Conservation (phyloP, 2,113 vertebrate genomes). For the Calidris pygmaea region DNA sequence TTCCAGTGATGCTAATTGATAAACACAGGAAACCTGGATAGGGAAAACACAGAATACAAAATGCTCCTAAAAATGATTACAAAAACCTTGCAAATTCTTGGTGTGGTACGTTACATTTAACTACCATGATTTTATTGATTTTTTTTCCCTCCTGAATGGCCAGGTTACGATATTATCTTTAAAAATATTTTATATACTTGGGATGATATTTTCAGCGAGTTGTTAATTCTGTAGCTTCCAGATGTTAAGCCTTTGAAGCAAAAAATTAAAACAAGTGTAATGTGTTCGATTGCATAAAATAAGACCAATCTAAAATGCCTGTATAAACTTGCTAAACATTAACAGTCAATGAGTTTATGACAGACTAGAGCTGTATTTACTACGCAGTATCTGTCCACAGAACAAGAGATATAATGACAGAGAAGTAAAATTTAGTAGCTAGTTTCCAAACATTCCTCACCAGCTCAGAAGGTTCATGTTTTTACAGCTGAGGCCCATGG, state of each 20-base stretch:
- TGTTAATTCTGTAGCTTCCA: slow-evolving; percentile 49
- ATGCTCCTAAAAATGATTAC: not conserved
- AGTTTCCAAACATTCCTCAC: not conserved
- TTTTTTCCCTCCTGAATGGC: not conserved
- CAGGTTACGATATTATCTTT: not conserved
- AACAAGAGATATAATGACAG: slow-evolving; percentile 4
- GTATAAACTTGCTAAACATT: slow-evolving; percentile 25
- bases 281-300: slow-evolving; percentile 50
- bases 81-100: not conserved
- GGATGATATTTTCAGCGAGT: slow-evolving; percentile 14
- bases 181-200: not conserved
- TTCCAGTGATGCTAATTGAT: not conserved
- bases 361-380: slow-evolving; percentile 31
- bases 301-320: slow-evolving; percentile 53
- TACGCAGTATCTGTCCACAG: not conserved
- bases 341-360: slow-evolving; percentile 47
- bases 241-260: slow-evolving; percentile 64
- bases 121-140: not conserved
- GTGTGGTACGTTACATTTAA: not conserved
- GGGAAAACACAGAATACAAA: not conserved
- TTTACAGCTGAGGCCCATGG: not conserved
- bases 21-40: not conserved
- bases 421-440: not conserved
- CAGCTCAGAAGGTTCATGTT: not conserved
- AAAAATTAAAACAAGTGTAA: slow-evolving; percentile 66